Evolutionary conservation across 2,797 vertebrate species (phyloP).

Genomic region (Trematomus bernacchii): DNA sequence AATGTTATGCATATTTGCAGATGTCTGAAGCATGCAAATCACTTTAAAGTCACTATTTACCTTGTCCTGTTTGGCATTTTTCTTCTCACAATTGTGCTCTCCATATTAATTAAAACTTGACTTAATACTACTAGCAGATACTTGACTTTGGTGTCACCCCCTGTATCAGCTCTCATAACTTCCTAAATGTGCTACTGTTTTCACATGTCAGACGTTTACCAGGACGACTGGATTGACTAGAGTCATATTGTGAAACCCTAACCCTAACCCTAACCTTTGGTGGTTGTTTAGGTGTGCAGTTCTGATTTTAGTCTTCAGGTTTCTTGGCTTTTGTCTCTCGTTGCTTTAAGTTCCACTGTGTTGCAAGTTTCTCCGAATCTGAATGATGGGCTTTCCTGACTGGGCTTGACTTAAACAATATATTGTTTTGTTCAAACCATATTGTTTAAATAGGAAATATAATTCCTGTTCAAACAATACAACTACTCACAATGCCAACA

Average conservation of each 20-base stretch:
- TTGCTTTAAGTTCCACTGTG: background rate
- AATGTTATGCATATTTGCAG: no score
- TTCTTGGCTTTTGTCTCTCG: background rate
- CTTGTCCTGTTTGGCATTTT: no score
- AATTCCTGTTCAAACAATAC: no score
- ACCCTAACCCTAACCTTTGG: no score
- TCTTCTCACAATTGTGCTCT: background rate
- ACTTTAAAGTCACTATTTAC: no score
- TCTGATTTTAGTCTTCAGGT: background rate
- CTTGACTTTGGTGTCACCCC: background rate
- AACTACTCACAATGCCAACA: no score
- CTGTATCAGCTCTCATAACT: background rate
- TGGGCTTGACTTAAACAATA: no score
- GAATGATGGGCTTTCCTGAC: background rate
- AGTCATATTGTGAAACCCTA: background rate
- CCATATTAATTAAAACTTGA: background rate
- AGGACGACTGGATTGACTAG: background rate
- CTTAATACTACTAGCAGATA: background rate
- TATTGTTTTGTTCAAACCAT: no score
- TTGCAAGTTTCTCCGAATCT: background rate
- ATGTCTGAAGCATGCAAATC: no score
- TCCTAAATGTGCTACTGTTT: no score
- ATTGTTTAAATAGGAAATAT: no score
- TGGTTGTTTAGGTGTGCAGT: background rate
- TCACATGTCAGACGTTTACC: background rate